Conservation (phyloP, 2,113 vertebrate species). For the Eublepharis macularius region DNA sequence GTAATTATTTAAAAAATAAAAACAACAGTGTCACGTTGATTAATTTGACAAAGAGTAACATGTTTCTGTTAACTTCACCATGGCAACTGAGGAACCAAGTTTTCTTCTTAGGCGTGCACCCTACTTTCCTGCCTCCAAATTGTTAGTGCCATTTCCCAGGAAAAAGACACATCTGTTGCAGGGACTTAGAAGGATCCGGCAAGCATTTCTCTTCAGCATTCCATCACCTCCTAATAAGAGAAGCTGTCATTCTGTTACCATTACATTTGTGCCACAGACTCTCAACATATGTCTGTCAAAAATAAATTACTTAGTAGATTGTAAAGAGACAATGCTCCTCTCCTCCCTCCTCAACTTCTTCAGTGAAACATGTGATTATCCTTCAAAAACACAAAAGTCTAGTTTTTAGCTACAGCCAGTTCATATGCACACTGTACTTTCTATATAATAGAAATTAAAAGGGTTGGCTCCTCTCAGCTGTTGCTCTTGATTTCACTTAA, state of each 20-base stretch:
- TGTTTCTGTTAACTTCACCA: not conserved
- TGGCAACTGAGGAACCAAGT: not conserved
- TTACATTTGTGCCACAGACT: not conserved
- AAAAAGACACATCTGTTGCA: not conserved
- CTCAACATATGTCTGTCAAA: conserved; percentile 15
- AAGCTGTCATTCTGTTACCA: not conserved
- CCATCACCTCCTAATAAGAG: not conserved
- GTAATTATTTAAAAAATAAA: not conserved
- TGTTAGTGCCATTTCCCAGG: not conserved
- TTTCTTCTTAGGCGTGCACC: not conserved
- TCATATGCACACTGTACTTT: not conserved
- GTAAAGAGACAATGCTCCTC: not conserved
- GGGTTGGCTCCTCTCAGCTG: too few species aligned
- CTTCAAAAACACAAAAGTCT: not conserved
- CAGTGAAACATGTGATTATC: not conserved
- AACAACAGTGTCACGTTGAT: not conserved
- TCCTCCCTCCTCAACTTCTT: not conserved
- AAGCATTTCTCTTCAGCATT: not conserved
- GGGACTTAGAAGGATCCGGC: not conserved
- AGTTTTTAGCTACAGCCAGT: not conserved
- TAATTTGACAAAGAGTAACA: not conserved
- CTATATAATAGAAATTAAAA: not conserved
- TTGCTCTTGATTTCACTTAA: too few species aligned
- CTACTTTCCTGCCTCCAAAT: not conserved
- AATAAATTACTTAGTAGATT: conserved; percentile 13